Evolutionary conservation across 2,113 vertebrate genomes (phyloP).

Genomic region (Rutilus rutilus): DNA sequence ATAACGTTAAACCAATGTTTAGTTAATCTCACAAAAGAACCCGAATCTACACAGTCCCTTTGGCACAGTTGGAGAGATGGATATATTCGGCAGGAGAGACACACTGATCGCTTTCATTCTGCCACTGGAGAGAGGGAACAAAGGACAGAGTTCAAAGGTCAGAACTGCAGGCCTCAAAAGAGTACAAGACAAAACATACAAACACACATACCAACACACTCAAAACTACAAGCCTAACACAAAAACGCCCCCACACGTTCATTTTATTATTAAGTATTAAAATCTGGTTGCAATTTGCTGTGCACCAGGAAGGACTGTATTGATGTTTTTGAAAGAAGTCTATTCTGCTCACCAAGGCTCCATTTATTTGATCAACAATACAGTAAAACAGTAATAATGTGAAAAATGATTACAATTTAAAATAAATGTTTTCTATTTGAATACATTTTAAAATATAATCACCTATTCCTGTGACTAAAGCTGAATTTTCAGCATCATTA

Average conservation of each 20-base stretch:
- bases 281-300: constrained; percentile 21
- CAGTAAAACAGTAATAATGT: not conserved
- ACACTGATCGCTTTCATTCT: constrained; percentile 41
- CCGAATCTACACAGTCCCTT: constrained; percentile 16
- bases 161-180: constrained; percentile 59
- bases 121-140: constrained; percentile 54
- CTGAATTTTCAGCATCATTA: not conserved
- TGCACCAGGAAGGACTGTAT: not conserved
- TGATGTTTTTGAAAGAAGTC: not conserved
- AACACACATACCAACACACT: constrained; percentile 50
- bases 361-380: not conserved
- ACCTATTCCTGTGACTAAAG: not conserved
- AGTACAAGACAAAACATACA: constrained; percentile 51
- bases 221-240: constrained; percentile 30
- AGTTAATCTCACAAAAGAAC: constrained; percentile 22
- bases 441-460: not conserved
- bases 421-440: not conserved
- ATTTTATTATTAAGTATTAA: constrained; percentile 23
- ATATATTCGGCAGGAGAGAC: constrained; percentile 24
- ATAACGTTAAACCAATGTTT: constrained; percentile 19
- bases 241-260: constrained; percentile 25
- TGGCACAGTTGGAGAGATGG: constrained; percentile 38
- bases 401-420: not conserved
- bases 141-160: constrained; percentile 47
- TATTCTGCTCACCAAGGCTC: not conserved